A percentile compares a stretch with the other conserved stretches of the same genome.
These are phyloP conservation scores for Andrena praecox DNA, from an alignment of 2,888 invertebrate genomes.

Conservation along the genomic window DNA sequence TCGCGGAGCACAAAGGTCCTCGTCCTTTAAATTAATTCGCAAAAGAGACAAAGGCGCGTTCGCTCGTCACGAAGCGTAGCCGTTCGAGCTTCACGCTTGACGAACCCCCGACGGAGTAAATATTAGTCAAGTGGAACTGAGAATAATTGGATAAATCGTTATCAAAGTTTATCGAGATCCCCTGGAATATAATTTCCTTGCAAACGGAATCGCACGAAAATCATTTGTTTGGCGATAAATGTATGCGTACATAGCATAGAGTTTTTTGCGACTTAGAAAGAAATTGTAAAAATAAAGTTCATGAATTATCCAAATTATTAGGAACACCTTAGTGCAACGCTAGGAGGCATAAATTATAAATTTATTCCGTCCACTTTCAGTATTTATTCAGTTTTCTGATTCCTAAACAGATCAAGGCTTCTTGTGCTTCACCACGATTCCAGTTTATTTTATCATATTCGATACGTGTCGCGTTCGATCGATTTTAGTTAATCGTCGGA, in stretches of 20 bases:
- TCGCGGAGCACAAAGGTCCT: slow-evolving; percentile 72
- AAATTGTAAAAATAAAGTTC: too few relatives aligned
- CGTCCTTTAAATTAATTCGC: slow-evolving; percentile 70
- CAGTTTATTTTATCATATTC: slow-evolving; percentile 48
- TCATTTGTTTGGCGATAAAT: background rate
- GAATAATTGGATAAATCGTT: slow-evolving; percentile 60
- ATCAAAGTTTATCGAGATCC: slow-evolving; percentile 12
- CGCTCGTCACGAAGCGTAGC: slow-evolving; percentile 27
- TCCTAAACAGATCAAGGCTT: background rate
- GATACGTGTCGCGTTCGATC: slow-evolving; percentile 37
- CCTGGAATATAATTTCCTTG: background rate
- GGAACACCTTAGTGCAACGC: too few relatives aligned
- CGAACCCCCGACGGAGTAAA: slow-evolving; percentile 41
- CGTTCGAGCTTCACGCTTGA: slow-evolving; percentile 59
- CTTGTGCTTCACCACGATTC: background rate
- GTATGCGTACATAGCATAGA: background rate
- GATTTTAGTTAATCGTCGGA: slow-evolving; percentile 65
- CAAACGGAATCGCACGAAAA: background rate
- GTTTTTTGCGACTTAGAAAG: background rate
- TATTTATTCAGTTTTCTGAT: background rate
- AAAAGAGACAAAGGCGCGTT: slow-evolving; percentile 67
- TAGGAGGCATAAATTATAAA: too few relatives aligned
- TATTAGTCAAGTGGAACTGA: slow-evolving; percentile 57
- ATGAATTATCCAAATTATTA: too few relatives aligned
- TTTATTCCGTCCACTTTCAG: too few relatives aligned